Base-by-base conservation (phyloP, 2,797 vertebrate genomes). In the Sebastes vulpes region DNA sequence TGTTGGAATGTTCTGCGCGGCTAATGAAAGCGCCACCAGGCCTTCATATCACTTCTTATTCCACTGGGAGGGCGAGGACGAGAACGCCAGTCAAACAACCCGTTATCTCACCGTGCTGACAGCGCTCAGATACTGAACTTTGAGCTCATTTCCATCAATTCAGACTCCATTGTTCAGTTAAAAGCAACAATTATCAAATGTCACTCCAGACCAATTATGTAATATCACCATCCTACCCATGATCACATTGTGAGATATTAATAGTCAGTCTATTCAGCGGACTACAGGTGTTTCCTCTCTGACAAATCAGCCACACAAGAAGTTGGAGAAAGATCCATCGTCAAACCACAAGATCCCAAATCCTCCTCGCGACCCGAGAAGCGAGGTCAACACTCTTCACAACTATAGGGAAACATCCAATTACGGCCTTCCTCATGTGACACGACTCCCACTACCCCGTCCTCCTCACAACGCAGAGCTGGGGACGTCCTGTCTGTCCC, bases 401-500 rank as follows among this genome's bases (percentile, higher is more conserved):
- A 60, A 77, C 59, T 11, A 3, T 1, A n/a, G 53, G 60, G 57
- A 83, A 83, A 66, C 63, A 57, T 84, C 87, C 65, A 80, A 82
- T 80, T 77, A 75, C 23, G n/a, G 65, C 20, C 57, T 60, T 50
- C 21, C 28, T 78, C 76, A 42, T 48, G 69, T 28, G 76, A 77
- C 68, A 75, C 3, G 3, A 81, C 82, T 71, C 71, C 28, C 63
- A 65, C 35, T 38, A 21, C 65, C 3, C 21, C 10, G 6, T 73
- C 61, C 53, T 80, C 79, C 31, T 71, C 32, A 5, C 29, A 70
- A 61, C 46, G 0, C 18, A 11, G 75, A 31, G 67, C 79, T 14
- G 54, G 65, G 81, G 68, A 85, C 79, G 56, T 82, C 72, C 58
- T 72, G 73, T 65, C 81, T 58, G 88, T 87, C 84, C 77, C 83